Evolutionary conservation across 2,113 vertebrate species (phyloP), one percentile per base, ranked within the genome.

Genomic region (Orientallactaga bullata): DNA sequence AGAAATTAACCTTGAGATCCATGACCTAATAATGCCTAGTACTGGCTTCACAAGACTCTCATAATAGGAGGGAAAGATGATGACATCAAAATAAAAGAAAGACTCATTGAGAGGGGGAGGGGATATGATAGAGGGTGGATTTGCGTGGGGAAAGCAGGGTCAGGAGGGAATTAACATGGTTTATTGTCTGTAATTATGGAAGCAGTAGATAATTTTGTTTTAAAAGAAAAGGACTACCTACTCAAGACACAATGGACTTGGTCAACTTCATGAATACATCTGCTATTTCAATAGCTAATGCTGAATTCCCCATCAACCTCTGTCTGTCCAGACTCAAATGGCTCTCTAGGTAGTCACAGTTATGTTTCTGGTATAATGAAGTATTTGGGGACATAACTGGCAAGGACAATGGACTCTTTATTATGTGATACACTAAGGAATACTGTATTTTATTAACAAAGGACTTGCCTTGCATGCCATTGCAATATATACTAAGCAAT

Each of bases 401-500:
- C 88, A 89, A 79, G 60, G 17, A 47, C 28, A 93, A 51, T 55
- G 28, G 65, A 4, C 15, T 63, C 21, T 77, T 8, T 84, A 11
- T 66, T 65, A 42, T 39, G 55, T 11, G 26, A 58, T 17, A 80
- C 16, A 3, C 20, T 78, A 77, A 76, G 58, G 10, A 85, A 83
- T 26, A 6, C 10, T 9, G 9, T 37, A 16, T 37, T 89, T 55
- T 68, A 17, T 28, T 82, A 51, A 94, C 37, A n/a, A 55, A 80
- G 35, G 32, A 58, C 55, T 84, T 60, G 4, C 7, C 35, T 74
- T 71, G 84, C 0, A 42, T 1, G 77, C 30, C 35, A 42, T 47
- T 90, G 35, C 35, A 90, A 42, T 69, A 72, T 26, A 35, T 35
- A 76, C 21, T n/a, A 76, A 89, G n/a, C 89, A 93, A 84, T 78